Evolutionary conservation across 2,888 invertebrate species (phyloP).

Genomic region (Phymatocera aterrima): DNA sequence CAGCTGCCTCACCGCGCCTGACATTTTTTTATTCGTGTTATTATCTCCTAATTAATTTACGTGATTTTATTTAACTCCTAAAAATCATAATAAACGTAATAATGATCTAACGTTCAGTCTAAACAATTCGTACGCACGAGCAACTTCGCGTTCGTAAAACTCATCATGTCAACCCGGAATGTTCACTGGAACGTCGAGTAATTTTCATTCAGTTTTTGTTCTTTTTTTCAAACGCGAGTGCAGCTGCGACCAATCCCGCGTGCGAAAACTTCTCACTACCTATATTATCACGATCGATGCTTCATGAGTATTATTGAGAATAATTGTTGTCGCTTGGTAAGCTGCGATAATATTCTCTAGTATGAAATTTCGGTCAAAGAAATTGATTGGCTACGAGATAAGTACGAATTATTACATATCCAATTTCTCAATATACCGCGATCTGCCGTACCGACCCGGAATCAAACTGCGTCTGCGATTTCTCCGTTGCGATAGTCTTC

Average conservation of each 20-base stretch:
- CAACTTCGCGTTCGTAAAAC: no score
- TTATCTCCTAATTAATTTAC: neutral
- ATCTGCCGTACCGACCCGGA: constrained; percentile 6
- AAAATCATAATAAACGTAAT: no score
- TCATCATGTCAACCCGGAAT: no score
- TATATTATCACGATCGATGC: no score
- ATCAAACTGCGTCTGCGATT: neutral
- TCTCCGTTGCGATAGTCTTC: neutral
- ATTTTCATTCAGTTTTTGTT: neutral
- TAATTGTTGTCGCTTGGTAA: neutral
- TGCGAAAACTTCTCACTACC: no score
- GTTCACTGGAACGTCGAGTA: constrained; percentile 11
- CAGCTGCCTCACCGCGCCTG: neutral
- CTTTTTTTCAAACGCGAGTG: no score
- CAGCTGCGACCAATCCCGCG: neutral
- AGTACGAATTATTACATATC: no score
- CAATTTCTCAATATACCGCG: neutral
- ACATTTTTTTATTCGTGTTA: no score
- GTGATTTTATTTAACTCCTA: no score
- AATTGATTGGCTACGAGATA: neutral
- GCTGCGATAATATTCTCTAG: neutral
- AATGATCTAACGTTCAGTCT: no score
- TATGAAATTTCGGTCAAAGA: neutral
- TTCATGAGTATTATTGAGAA: neutral
- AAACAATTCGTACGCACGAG: no score